Base-by-base conservation (phyloP, 2,888 invertebrate genomes). In the Mellilla xanthometata region DNA sequence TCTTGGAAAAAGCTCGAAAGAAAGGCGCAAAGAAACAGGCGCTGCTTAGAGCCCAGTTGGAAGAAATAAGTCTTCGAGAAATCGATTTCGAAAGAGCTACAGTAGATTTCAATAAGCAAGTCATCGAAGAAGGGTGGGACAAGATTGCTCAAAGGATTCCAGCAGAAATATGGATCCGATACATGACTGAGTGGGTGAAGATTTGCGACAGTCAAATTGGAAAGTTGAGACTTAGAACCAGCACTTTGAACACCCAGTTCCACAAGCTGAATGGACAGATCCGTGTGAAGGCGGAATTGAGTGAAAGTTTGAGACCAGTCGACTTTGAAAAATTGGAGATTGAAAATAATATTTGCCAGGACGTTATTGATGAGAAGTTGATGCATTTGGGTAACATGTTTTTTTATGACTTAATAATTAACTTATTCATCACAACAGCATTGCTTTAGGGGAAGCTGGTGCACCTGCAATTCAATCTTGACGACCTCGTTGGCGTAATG, bases 321-420 rank as follows among this genome's bases (percentile, higher is more conserved):
- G 94, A 94, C 65, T 93, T 93, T 54, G 91, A 93, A 19, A 91
- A 93, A 60, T 59, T 93, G 2, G 82, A 85, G 55, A 93, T 94
- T 19, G 92, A 93, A 57, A 93, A 93, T 58, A 60, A 83, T 2
- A 88, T 91, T 60, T 87, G 89, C 38, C 35, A 78, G 6, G 72
- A 78, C 41, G 66, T 81, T 2, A 92, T 93, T 30, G 92, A 92
- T 0, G 81, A 89, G 23, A 93, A 92, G 57, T 72, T 89, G 27
- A 61, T 65, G 6, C 90, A 91, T 52, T 56, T 93, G 2, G 71
- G 76, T 0, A 4, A 36, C 27, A 12, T 11, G 6, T 19, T 19
- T 19, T 19, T n/a, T n/a, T n/a, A n/a, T n/a, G n/a, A n/a, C n/a
- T n/a, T n/a, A n/a, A n/a, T n/a, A n/a, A n/a, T n/a, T n/a, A n/a